Conservation (phyloP, 2,888 invertebrate genomes). For the Pristionchus fissidentatus region DNA sequence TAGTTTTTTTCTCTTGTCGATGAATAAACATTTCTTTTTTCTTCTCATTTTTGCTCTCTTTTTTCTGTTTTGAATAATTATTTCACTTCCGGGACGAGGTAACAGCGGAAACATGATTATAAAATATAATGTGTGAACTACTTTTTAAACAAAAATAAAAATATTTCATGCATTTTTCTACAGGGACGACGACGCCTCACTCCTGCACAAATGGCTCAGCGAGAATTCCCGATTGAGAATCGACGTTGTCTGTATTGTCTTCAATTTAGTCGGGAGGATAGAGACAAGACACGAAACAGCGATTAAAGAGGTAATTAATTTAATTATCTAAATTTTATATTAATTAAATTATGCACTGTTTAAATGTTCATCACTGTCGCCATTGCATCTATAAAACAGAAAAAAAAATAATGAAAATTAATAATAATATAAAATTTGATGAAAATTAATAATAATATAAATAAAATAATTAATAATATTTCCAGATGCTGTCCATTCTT, state of each 20-base stretch:
- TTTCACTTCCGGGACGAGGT: not conserved
- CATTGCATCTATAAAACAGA: no score
- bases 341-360: no score
- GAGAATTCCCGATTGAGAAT: conserved; percentile 44
- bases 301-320: conserved; percentile 25
- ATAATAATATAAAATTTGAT: no score
- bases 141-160: not conserved
- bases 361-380: no score
- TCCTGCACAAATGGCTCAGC: conserved; percentile 34
- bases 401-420: no score
- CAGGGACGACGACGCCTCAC: conserved; percentile 41
- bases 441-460: not conserved
- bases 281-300: conserved; percentile 13
- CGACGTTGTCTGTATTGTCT: conserved; percentile 40
- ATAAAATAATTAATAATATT: not conserved
- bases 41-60: not conserved
- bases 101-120: not conserved
- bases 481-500: conserved; percentile 16
- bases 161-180: not conserved
- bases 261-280: conserved; percentile 16
- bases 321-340: no score
- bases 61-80: not conserved
- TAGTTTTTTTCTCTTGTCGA: no score
- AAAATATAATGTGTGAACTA: not conserved
- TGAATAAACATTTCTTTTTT: not conserved